Conservation (phyloP, 2,888 invertebrate genomes). For the Drosophila ezoana region DNA sequence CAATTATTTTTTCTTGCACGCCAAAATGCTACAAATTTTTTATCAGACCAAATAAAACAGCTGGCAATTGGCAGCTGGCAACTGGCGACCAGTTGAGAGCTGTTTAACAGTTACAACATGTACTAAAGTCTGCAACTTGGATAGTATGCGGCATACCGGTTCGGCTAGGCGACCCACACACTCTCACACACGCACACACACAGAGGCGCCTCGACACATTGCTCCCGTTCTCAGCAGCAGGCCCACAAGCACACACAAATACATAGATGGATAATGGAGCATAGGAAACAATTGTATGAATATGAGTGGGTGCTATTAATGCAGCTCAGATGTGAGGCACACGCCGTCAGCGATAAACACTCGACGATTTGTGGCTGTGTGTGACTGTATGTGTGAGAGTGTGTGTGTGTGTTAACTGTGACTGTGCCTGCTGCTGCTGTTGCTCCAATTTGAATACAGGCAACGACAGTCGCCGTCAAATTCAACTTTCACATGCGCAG, state of each 20-base stretch:
- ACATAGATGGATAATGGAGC: constrained; percentile 13
- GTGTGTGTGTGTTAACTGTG: constrained; percentile 12
- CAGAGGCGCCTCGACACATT: constrained; percentile 48
- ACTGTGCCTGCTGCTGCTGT: constrained; percentile 30
- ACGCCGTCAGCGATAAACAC: constrained; percentile 37
- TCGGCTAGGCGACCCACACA: constrained; percentile 46
- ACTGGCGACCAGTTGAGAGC: constrained; percentile 19
- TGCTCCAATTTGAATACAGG: constrained; percentile 54
- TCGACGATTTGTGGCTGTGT: constrained; percentile 4
- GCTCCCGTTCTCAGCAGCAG: constrained; percentile 65
- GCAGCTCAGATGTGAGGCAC: constrained; percentile 46
- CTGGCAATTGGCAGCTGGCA: constrained; percentile 30
- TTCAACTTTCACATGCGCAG: constrained; percentile 75
- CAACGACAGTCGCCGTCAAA: constrained; percentile 41
- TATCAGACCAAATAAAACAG: constrained; percentile 30
- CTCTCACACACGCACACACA: constrained; percentile 6
- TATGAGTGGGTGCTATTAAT: constrained; percentile 42
- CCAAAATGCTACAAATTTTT: constrained; percentile 19
- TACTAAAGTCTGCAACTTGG: constrained; percentile 40
- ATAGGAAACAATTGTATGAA: constrained; percentile 26
- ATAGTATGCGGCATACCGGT: constrained; percentile 61
- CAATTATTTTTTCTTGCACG: constrained; percentile 1
- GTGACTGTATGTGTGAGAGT: constrained; percentile 3
- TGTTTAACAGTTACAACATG: constrained; percentile 64
- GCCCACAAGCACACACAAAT: constrained; percentile 29